Evolutionary conservation across 2,113 vertebrate genomes (phyloP), one percentile per base, ranked within the genome.

Genomic region (Rattus rattus): DNA sequence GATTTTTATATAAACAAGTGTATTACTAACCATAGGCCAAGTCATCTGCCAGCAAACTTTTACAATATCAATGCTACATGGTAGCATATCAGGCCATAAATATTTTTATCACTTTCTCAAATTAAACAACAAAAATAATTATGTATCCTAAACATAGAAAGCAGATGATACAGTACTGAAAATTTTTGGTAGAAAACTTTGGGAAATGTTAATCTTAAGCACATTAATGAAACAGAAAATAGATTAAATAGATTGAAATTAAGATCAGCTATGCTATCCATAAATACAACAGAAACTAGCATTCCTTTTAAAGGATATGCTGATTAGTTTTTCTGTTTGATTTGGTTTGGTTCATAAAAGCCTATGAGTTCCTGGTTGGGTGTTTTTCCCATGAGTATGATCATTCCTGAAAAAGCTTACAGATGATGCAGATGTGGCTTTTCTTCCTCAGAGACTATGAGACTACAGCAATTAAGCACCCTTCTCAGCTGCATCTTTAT

Each of bases 41-140:
- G 75, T 69, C 16, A 94, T 43, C 17, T 96, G 11, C 52, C 39
- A 61, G n/a, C 88, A 85, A 89, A 85, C 69, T 77, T 79, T 72
- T 69, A 33, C 73, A n/a, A 79, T 12, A 67, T 47, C 39, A 89
- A 59, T 91, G 47, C 2, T 69, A 22, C 73, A 85, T 19, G 16
- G 94, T 85, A 95, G 63, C 6, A 73, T 94, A 20, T 84, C 16
- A 85, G 52, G 61, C 4, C 80, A 88, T 1, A 16, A 89, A n/a
- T 69, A 19, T 77, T 95, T 95, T 95, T 88, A 61, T 69, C 88
- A 83, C 39, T 84, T 88, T 17, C 13, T 81, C 52, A 92, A 97
- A 97, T 97, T 92, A 96, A 97, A 94, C 26, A 8, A 95, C 75
- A 97, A 93, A 95, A 97, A 92, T n/a, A 7, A 93, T 94, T 88